Evolutionary conservation across 2,113 vertebrate species (phyloP), one percentile per base, ranked within the genome.

Genomic region (Misgurnus anguillicaudatus): DNA sequence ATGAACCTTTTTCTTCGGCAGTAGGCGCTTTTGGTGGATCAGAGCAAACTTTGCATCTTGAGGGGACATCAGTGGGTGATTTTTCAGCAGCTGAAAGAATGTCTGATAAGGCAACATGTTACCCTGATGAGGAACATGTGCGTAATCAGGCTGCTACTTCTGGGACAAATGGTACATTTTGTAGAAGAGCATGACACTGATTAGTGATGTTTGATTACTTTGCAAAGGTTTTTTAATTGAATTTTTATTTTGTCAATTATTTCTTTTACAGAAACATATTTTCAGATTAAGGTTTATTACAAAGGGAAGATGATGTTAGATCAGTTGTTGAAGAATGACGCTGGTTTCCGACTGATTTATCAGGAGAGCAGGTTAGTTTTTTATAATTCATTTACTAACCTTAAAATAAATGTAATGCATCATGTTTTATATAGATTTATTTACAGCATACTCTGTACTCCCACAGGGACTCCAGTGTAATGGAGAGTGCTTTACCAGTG

Each of bases 261-360:
- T 61, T 80, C n/a, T 45, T 9, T 64, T 7, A 41, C 77, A 96
- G 94, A 74, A 16, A 95, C 95, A 10, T 80, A 91, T 0, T 96
- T 94, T 17, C 92, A 80, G 73, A 88, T 97, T 68, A 84, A 77
- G 0, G 89, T 90, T 69, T 94, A 90, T 89, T 97, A 95, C 86
- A 91, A 93, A 85, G 95, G 96, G 10, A 86, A 74, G 70, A 89
- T 85, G 73, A 91, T 94, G 53, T 85, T 84, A 19, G 87, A 92
- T 74, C 74, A 89, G 53, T 7, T 88, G 14, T 86, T 94, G 39
- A 75, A 78, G 19, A 93, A 93, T 66, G 87, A 86, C 0, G 38
- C 65, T 10, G 95, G 94, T 38, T 86, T 97, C 82, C 85, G 89
- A 58, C 79, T 97, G 13, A 87, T 94, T 14, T 93, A 90, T 87